phyloP scores from a whole-genome alignment of 2,113 vertebrate species.

The Diadophis punctatus region DNA sequence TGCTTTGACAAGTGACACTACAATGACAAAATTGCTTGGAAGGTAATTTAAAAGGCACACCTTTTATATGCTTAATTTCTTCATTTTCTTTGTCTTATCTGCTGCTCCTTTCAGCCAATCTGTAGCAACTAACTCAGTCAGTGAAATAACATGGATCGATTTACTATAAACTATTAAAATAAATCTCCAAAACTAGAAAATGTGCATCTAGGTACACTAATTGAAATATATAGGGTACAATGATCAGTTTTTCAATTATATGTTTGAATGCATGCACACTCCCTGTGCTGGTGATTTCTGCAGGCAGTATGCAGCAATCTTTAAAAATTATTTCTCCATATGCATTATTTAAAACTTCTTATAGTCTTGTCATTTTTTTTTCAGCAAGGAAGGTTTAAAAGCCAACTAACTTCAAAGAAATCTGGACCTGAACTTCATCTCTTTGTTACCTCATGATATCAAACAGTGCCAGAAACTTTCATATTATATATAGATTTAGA shows the following conservation, averaged over 20 bases:
- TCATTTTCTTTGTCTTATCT: conserved; percentile 31
- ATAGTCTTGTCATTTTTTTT: background rate
- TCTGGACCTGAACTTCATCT: rapidly evolving
- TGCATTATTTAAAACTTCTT: background rate
- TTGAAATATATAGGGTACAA: conserved; percentile 10
- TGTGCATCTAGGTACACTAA: conserved; percentile 1
- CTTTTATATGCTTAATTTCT: conserved; percentile 30
- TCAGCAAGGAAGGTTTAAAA: conserved; percentile 1
- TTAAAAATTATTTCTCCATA: background rate
- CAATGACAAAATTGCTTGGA: conserved; percentile 25
- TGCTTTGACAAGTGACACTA: conserved; percentile 23
- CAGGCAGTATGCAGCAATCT: background rate
- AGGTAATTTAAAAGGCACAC: conserved; percentile 23
- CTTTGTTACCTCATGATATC: background rate
- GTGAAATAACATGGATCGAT: conserved; percentile 38
- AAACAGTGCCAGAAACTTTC: background rate
- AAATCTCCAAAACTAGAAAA: conserved; percentile 25
- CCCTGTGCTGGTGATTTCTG: background rate
- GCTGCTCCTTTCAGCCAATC: conserved; percentile 39
- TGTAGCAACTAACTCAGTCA: conserved; percentile 23
- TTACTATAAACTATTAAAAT: conserved; percentile 51
- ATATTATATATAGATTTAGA: background rate
- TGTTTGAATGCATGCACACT: conserved; percentile 15
- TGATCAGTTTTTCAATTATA: background rate
- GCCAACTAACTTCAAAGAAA: background rate